Conservation (phyloP, 2,888 invertebrate genomes). For the Agonopterix subpropinquella region DNA sequence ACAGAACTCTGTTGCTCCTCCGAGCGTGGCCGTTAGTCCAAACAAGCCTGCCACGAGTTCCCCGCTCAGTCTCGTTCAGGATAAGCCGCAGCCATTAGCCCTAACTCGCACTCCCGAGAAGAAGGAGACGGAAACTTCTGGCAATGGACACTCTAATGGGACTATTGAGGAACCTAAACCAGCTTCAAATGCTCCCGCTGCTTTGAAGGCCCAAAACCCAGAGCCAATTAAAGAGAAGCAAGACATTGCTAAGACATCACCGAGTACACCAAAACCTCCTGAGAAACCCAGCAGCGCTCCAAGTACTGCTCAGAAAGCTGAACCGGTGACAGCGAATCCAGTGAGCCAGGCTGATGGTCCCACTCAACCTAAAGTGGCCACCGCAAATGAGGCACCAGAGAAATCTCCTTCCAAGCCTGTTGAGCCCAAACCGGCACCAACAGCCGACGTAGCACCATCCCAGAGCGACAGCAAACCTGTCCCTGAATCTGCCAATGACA, state of each 20-base stretch:
- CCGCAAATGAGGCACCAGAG: conserved; percentile 54
- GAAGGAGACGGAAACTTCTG: conserved; percentile 53
- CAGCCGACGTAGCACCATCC: conserved; percentile 57
- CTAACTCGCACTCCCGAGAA: conserved; percentile 67
- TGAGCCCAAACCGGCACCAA: conserved; percentile 52
- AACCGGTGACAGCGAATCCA: conserved; percentile 32
- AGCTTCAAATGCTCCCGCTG: conserved; percentile 39
- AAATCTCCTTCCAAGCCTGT: conserved; percentile 55
- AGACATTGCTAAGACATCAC: conserved; percentile 63
- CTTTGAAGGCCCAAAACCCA: conserved; percentile 54
- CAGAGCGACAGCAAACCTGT: conserved; percentile 58
- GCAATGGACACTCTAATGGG: conserved; percentile 54
- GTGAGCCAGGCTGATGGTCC: conserved; percentile 39
- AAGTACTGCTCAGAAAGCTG: conserved; percentile 52
- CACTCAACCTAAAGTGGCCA: conserved; percentile 51
- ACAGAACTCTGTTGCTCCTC: conserved; percentile 51
- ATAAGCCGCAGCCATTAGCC: conserved; percentile 59
- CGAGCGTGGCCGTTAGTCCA: conserved; percentile 46
- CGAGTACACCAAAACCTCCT: conserved; percentile 64
- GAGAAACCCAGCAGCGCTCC: conserved; percentile 47
- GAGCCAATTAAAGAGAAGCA: conserved; percentile 60
- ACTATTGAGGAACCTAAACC: conserved; percentile 61
- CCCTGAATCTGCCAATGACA: conserved; percentile 58
- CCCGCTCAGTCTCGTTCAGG: conserved; percentile 64
- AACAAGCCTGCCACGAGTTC: conserved; percentile 51